Conservation (phyloP, 2,797 vertebrate genomes). For the Brachyrhaphis roseni region DNA sequence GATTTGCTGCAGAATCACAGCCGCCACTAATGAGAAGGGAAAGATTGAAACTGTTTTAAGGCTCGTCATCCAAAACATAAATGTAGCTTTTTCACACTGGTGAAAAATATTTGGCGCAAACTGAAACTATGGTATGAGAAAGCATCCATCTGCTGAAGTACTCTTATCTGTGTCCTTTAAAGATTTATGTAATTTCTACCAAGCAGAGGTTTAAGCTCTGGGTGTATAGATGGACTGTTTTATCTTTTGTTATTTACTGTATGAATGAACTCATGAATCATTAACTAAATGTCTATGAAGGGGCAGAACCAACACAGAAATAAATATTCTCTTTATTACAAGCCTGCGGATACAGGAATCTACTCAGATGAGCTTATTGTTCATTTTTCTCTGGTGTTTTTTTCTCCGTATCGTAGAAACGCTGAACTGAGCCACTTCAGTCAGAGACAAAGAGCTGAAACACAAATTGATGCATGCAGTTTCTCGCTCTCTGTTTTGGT, state of each 20-base stretch:
- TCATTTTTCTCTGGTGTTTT: background rate
- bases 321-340: constrained; percentile 50
- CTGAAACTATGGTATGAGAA: constrained; percentile 8
- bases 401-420: constrained; percentile 20
- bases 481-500: constrained; percentile 19
- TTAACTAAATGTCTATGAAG: constrained; percentile 62
- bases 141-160: background rate
- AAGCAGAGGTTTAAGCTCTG: constrained; percentile 37
- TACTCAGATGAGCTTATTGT: constrained; percentile 8
- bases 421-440: constrained; percentile 12
- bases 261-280: constrained; percentile 72
- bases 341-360: constrained; percentile 32
- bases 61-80: constrained; percentile 28
- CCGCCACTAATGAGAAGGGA: constrained; percentile 54
- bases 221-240: constrained; percentile 35
- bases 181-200: constrained; percentile 45
- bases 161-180: background rate
- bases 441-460: constrained; percentile 36
- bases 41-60: constrained; percentile 45
- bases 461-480: constrained; percentile 31
- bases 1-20: constrained; percentile 53
- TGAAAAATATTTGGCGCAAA: background rate
- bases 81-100: background rate
- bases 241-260: constrained; percentile 67
- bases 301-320: constrained; percentile 47